Evolutionary conservation across 2,888 invertebrate species (phyloP).

Genomic region (Dicyrtomina minuta): DNA sequence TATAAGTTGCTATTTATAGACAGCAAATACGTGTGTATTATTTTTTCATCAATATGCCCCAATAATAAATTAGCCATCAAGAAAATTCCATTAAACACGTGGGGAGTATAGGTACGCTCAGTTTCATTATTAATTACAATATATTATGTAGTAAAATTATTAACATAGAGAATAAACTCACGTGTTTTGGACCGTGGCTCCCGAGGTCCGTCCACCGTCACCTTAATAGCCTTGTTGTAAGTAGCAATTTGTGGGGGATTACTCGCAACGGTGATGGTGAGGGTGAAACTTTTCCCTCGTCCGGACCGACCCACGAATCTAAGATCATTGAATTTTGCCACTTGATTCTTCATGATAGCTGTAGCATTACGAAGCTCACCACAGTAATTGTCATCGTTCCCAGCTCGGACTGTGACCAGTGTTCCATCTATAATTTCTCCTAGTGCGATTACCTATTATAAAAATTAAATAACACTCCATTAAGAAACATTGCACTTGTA

Average conservation of each 20-base stretch:
- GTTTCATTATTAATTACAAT: too few species aligned
- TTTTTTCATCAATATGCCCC: too few species aligned
- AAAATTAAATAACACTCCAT: too few species aligned
- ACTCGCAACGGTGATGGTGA: slow-evolving; percentile 92
- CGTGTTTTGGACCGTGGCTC: slow-evolving; percentile 95
- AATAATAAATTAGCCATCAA: too few species aligned
- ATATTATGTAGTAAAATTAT: too few species aligned
- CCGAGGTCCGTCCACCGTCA: slow-evolving; percentile 97
- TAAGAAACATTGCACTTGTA: too few species aligned
- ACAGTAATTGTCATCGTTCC: slow-evolving; percentile 97
- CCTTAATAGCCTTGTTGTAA: slow-evolving; percentile 96
- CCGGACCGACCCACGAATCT: slow-evolving; percentile 98
- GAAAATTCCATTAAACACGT: too few species aligned
- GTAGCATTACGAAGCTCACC: slow-evolving; percentile 93
- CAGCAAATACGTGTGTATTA: too few species aligned
- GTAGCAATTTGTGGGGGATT: slow-evolving; percentile 92
- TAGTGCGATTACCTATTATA: slow-evolving; percentile 86
- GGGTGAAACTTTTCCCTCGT: slow-evolving; percentile 96
- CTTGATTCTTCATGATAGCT: slow-evolving; percentile 96
- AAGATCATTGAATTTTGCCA: slow-evolving; percentile 98
- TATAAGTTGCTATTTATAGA: too few species aligned
- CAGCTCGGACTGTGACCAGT: slow-evolving; percentile 90
- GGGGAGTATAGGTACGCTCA: too few species aligned
- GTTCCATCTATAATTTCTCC: slow-evolving; percentile 96
- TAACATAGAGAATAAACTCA: too few species aligned